Evolutionary conservation across 2,797 vertebrate genomes (phyloP).

Genomic region (Tauraco hartlaubi): DNA sequence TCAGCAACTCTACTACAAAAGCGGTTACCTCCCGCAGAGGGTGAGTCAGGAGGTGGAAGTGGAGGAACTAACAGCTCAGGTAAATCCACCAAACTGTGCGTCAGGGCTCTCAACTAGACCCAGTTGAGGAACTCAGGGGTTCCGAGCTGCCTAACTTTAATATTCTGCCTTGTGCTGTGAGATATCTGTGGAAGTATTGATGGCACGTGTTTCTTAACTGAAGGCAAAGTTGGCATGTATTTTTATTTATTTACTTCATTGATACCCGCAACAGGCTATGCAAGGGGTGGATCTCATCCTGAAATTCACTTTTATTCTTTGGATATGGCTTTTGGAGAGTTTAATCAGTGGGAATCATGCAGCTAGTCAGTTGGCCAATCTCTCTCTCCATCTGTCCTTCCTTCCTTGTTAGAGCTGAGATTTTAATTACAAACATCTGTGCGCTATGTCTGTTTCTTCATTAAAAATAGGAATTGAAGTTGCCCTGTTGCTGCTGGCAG

Average conservation of each 20-base stretch:
- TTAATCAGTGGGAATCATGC: background rate
- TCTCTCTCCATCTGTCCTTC: slow-evolving; percentile 58
- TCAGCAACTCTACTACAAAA: background rate
- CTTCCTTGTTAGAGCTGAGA: slow-evolving; percentile 50
- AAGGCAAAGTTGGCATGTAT: background rate
- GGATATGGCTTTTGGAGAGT: background rate
- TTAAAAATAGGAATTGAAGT: slow-evolving; percentile 42
- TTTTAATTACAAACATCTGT: slow-evolving; percentile 68
- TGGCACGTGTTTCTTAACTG: background rate
- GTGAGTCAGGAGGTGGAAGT: background rate
- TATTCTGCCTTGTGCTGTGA: background rate
- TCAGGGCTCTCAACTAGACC: background rate
- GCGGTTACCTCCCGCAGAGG: background rate
- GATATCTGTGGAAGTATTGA: background rate
- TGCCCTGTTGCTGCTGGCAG: background rate
- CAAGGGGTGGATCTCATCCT: background rate
- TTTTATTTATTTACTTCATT: background rate
- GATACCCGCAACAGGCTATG: background rate
- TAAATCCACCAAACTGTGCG: background rate
- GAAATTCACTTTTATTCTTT: background rate
- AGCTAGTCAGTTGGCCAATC: slow-evolving; percentile 43
- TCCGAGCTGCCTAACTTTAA: background rate
- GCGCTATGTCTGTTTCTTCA: background rate
- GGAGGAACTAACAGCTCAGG: background rate
- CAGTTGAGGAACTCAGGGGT: background rate